Conservation (phyloP, 2,888 invertebrate genomes). For the Aleiodes alternator region DNA sequence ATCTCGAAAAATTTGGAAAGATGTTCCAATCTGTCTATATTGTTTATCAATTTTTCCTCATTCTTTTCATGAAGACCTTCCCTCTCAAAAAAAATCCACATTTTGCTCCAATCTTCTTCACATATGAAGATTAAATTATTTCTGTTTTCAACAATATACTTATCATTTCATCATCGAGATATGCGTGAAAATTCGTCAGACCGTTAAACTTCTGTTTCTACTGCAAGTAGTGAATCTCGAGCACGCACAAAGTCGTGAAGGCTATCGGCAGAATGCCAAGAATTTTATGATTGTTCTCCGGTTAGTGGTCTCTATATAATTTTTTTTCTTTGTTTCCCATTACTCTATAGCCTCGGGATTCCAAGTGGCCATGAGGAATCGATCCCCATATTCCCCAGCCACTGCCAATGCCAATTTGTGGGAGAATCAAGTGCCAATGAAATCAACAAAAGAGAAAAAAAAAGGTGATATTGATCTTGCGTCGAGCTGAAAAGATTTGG, state of each 20-base stretch:
- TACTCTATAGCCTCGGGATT: slow-evolving; percentile 40
- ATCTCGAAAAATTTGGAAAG: too few relatives aligned
- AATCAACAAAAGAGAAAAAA: not conserved
- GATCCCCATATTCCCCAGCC: slow-evolving; percentile 39
- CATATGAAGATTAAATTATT: too few relatives aligned
- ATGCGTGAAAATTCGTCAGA: slow-evolving; percentile 32
- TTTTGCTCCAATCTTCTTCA: too few relatives aligned
- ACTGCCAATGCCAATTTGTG: too few relatives aligned
- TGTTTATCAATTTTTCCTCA: too few relatives aligned
- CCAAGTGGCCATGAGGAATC: slow-evolving; percentile 54
- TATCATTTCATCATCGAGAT: slow-evolving; percentile 19
- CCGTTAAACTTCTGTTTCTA: not conserved
- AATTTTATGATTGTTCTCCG: slow-evolving; percentile 55
- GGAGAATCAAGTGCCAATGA: too few relatives aligned
- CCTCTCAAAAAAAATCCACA: too few relatives aligned
- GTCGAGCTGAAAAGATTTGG: too few relatives aligned
- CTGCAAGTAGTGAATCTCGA: slow-evolving; percentile 36
- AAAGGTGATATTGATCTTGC: not conserved
- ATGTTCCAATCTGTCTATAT: too few relatives aligned
- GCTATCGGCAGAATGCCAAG: slow-evolving; percentile 57
- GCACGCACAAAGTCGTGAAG: slow-evolving; percentile 52
- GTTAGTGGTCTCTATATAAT: slow-evolving; percentile 23
- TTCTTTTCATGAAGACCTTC: too few relatives aligned
- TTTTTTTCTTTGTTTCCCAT: slow-evolving; percentile 34
- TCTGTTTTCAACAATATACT: too few relatives aligned